Base-by-base conservation (phyloP, 2,113 vertebrate species). In the Jacana jacana region DNA sequence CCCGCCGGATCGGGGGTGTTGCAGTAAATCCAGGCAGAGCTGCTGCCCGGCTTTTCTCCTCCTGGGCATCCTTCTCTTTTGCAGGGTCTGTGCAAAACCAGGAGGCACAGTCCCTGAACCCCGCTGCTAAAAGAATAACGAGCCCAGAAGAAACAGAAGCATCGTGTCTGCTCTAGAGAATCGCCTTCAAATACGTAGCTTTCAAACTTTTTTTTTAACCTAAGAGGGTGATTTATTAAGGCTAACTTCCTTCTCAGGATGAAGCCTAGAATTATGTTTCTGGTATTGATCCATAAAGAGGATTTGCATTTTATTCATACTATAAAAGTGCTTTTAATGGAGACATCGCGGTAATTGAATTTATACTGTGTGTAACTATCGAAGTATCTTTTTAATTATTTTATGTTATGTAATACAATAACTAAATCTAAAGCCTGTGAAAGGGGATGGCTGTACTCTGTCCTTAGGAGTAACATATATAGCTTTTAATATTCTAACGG, bases 271-370 rank as follows among this genome's bases (percentile, higher is more conserved):
- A 98, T 98, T 98, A 98, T 98, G 97, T 97, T 97, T 97, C 97
- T 97, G 89, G 93, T 98, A 98, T 98, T 96, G 98, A 98, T 98
- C 97, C 96, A 96, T 97, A 97, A 98, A 98, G 97, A 97, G 97
- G 97, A 98, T 98, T 98, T 98, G 97, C 98, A 98, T 98, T 98
- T 98, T 98, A 98, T 98, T 98, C 98, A 94, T 98, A 97, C 97
- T 97, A 97, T 98, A 98, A 98, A 98, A 98, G 97, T 97, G 95
- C 96, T 97, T 98, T 98, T 98, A 98, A 98, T 98, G 98, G 98
- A 98, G 96, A 98, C 97, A 98, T 95, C 71, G 97, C 64, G 85
- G 97, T 98, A 98, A 98, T 98, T 98, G 98, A 98, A 98, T 98
- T 97, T 98, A 97, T 98, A 97, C 96, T 97, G 96, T 97, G 97